Evolutionary conservation across 2,797 vertebrate genomes (phyloP).

Genomic region (Ficedula albicollis): DNA sequence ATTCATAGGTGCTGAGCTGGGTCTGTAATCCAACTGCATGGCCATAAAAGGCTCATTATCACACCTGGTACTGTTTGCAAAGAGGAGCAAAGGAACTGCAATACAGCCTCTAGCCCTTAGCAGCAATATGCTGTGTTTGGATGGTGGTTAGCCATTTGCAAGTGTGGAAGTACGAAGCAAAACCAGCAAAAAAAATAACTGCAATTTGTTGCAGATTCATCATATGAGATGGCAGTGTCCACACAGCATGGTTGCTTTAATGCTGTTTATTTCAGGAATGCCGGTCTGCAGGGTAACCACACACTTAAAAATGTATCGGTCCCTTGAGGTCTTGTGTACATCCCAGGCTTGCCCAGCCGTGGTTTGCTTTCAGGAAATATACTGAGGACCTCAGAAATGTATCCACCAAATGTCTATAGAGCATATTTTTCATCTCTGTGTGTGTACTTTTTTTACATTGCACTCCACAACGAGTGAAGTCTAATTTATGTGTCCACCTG

Average conservation of each 20-base stretch:
- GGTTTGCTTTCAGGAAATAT: conserved; percentile 32
- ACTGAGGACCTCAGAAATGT: conserved; percentile 20
- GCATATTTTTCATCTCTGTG: neutral
- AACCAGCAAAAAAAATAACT: neutral
- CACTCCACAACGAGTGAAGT: neutral
- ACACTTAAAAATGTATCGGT: neutral
- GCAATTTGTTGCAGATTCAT: neutral
- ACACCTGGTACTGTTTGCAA: neutral
- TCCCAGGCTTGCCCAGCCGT: fast-evolving
- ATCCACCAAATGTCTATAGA: neutral
- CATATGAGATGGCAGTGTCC: neutral
- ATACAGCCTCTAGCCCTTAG: neutral
- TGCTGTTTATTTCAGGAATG: neutral
- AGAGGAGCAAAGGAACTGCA: neutral
- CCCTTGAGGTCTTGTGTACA: neutral
- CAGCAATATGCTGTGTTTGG: neutral
- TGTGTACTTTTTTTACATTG: neutral
- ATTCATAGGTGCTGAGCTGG: neutral
- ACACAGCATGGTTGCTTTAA: neutral
- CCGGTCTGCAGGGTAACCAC: neutral
- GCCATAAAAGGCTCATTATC: neutral
- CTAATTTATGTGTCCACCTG: neutral
- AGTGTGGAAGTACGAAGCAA: neutral
- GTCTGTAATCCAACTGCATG: neutral
- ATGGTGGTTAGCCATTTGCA: neutral